phyloP scores from a whole-genome alignment of 2,113 vertebrate species.

The Nycticebus coucang region DNA sequence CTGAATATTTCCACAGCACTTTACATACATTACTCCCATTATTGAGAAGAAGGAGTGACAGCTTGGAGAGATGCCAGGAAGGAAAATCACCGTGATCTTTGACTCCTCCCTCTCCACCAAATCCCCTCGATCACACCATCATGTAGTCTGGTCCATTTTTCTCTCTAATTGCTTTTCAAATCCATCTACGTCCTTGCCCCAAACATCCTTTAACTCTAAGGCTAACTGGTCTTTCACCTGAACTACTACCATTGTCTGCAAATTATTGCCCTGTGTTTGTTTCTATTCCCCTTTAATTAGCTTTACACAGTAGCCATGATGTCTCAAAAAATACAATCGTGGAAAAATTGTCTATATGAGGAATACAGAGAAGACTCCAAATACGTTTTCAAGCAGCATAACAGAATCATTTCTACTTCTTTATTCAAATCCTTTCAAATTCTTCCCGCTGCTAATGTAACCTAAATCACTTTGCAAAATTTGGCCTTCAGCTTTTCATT shows the following conservation, averaged over 20 bases:
- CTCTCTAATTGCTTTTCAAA: not conserved
- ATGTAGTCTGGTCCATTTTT: not conserved
- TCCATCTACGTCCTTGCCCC: not conserved
- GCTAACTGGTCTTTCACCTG: not conserved
- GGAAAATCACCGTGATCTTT: not conserved
- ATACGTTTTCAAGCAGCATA: constrained; percentile 39
- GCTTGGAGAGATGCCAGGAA: not conserved
- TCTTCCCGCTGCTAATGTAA: not conserved
- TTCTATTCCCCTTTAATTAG: not conserved
- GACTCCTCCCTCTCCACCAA: not conserved
- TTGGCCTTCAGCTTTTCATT: not conserved
- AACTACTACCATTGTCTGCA: not conserved
- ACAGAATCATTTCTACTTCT: not conserved
- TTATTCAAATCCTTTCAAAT: not conserved
- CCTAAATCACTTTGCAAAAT: not conserved
- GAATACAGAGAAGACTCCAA: constrained; percentile 19
- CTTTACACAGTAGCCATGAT: not conserved
- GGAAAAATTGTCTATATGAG: constrained; percentile 28
- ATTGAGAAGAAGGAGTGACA: not conserved
- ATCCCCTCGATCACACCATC: not conserved
- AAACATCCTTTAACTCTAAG: not conserved
- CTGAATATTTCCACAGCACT: not conserved
- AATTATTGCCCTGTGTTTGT: not conserved
- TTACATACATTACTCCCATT: not conserved
- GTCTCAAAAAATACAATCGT: not conserved